A percentile compares a stretch with the other conserved stretches of the same genome.
Conservation (phyloP, 2,888 invertebrate species). For the Acrobasis consociella region DNA sequence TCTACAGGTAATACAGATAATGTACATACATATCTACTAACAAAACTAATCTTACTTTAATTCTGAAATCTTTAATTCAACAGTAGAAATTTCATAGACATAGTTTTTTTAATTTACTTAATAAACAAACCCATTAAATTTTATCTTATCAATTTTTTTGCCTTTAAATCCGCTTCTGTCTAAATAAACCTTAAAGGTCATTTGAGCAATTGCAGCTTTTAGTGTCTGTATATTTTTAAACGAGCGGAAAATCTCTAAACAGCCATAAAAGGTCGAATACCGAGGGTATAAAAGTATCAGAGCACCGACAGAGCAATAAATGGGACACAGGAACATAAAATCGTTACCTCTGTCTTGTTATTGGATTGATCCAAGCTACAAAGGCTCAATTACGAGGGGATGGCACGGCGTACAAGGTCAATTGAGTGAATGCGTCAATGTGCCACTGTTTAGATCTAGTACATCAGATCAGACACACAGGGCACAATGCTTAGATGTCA, state of each 20-base stretch:
- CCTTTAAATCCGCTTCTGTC: too few species aligned
- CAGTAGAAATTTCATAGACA: too few species aligned
- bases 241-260: neutral
- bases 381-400: conserved; percentile 69
- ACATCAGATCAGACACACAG: neutral
- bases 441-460: conserved; percentile 26
- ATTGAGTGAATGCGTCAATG: conserved; percentile 50
- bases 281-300: conserved; percentile 7
- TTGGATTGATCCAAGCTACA: conserved; percentile 68
- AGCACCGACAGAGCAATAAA: conserved; percentile 34
- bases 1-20: too few species aligned
- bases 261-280: neutral
- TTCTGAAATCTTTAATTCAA: too few species aligned
- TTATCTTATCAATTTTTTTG: too few species aligned
- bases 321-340: conserved; percentile 49
- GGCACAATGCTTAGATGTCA: too few species aligned
- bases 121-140: too few species aligned
- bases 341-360: conserved; percentile 55
- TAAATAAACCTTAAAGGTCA: neutral
- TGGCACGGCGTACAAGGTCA: conserved; percentile 66
- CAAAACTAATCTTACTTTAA: too few species aligned
- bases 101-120: too few species aligned
- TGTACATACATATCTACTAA: too few species aligned
- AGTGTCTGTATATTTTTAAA: neutral
- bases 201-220: neutral